Evolutionary conservation across 2,113 vertebrate species (phyloP).

Genomic region (Equus quagga): DNA sequence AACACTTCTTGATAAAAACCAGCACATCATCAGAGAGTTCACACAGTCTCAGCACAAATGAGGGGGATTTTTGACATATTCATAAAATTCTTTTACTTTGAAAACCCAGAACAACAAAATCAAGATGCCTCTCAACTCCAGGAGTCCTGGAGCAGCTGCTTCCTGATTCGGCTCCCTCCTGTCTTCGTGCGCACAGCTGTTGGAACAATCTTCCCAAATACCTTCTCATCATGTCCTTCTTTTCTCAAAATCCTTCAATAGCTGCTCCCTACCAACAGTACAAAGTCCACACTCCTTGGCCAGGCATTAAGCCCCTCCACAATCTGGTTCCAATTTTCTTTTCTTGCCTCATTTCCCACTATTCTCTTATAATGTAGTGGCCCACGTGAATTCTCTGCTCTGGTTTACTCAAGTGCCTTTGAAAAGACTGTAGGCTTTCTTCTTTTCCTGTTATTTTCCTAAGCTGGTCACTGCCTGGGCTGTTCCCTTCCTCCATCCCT

Average conservation of each 20-base stretch:
- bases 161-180: not conserved
- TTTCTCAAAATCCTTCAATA: constrained; percentile 45
- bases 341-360: constrained; percentile 68
- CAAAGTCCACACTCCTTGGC: constrained; percentile 58
- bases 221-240: constrained; percentile 24
- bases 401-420: not conserved
- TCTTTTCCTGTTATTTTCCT: constrained; percentile 47
- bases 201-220: constrained; percentile 52
- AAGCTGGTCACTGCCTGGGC: not conserved
- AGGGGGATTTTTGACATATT: not conserved
- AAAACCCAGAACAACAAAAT: constrained; percentile 21
- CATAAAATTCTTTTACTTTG: not conserved
- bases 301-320: constrained; percentile 8
- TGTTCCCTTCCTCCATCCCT: not conserved
- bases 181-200: constrained; percentile 29
- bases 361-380: not conserved
- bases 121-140: not conserved
- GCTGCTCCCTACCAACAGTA: constrained; percentile 33
- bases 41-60: not conserved
- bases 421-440: not conserved
- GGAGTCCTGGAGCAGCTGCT: not conserved
- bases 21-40: not conserved
- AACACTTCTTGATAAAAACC: not conserved
- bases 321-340: constrained; percentile 77
- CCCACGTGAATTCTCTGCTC: not conserved